Evolutionary conservation across 2,888 invertebrate species (phyloP).

Genomic region (Clostera curtula): DNA sequence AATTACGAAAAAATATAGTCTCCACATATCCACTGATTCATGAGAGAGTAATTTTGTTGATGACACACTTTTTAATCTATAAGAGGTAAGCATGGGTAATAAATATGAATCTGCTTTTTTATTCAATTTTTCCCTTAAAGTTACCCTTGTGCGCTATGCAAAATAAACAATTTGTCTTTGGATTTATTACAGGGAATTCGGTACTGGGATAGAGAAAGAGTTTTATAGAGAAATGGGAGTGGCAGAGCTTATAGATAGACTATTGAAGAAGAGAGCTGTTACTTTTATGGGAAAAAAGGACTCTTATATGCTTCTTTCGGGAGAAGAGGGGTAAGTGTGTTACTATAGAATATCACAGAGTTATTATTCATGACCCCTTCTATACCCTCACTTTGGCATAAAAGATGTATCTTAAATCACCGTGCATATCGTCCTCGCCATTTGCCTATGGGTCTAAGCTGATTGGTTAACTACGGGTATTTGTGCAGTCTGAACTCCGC

Average conservation of each 20-base stretch:
- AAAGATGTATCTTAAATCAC: too few relatives aligned
- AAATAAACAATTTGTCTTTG: conserved; percentile 1
- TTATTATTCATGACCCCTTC: background rate
- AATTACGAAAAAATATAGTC: conserved; percentile 56
- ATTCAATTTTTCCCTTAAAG: too few relatives aligned
- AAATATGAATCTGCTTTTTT: too few relatives aligned
- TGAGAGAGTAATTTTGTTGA: conserved; percentile 77
- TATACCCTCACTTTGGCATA: background rate
- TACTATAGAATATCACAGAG: background rate
- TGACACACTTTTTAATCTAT: conserved; percentile 78
- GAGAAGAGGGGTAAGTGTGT: conserved; percentile 50
- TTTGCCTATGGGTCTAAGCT: too few relatives aligned
- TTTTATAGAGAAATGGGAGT: conserved; percentile 76
- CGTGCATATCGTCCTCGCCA: too few relatives aligned
- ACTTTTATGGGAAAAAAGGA: conserved; percentile 65
- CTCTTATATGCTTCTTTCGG: conserved; percentile 64
- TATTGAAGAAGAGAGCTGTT: conserved; percentile 73
- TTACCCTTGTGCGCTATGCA: background rate
- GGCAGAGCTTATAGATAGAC: conserved; percentile 70
- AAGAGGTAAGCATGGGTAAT: conserved; percentile 60
- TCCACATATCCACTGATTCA: conserved; percentile 82
- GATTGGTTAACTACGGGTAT: too few relatives aligned
- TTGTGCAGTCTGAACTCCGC: too few relatives aligned
- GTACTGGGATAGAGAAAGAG: conserved; percentile 65
- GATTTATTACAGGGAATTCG: conserved; percentile 50